Conservation (phyloP, 2,797 vertebrate genomes). For the Eremophila alpestris region DNA sequence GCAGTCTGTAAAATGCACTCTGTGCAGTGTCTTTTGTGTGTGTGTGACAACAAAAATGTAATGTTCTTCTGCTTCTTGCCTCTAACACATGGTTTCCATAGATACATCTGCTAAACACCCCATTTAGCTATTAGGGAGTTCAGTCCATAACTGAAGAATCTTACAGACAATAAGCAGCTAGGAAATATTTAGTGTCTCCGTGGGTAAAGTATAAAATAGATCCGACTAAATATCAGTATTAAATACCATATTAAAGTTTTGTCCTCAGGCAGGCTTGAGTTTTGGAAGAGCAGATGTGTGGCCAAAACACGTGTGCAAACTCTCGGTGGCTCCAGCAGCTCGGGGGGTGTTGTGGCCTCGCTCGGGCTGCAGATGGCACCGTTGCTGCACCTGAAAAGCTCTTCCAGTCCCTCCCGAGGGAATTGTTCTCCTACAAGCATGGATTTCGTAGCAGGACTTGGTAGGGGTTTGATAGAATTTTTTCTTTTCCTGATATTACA, state of each 20-base stretch:
- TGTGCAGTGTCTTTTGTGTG: neutral
- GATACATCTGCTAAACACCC: neutral
- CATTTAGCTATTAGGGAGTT: neutral
- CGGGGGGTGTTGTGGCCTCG: rapidly evolving
- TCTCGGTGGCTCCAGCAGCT: rapidly evolving
- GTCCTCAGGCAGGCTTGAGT: neutral
- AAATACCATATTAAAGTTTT: neutral
- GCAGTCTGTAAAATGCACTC: neutral
- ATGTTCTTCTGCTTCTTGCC: neutral
- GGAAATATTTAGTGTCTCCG: neutral
- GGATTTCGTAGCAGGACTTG: neutral
- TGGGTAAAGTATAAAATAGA: neutral
- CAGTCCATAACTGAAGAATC: neutral
- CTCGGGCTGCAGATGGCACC: conserved; percentile 37
- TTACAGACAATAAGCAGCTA: neutral
- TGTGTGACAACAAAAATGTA: neutral
- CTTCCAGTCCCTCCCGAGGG: neutral
- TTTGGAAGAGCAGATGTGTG: neutral
- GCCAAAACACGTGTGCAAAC: rapidly evolving
- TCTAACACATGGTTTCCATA: neutral
- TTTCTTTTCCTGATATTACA: neutral
- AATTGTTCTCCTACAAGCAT: rapidly evolving
- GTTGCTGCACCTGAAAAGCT: neutral
- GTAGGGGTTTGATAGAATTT: neutral
- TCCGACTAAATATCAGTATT: neutral